Percentiles rank a stretch among this genome's conserved stretches.
These are phyloP conservation scores for Zoanthus gigantus DNA, from an alignment of 92 coral and sea anemone species.

Conservation along the genomic window DNA sequence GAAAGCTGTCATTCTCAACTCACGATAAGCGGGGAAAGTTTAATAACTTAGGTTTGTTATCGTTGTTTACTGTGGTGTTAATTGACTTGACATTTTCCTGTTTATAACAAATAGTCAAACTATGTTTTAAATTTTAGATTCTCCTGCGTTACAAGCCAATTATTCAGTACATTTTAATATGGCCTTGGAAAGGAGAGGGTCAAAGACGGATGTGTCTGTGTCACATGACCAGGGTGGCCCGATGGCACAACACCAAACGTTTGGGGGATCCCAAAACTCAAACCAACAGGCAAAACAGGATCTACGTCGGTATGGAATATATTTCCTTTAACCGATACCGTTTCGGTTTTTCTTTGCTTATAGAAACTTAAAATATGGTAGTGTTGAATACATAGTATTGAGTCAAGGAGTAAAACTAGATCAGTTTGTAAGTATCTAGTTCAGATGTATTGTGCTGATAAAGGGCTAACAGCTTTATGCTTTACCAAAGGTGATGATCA, in stretches of 20 bases:
- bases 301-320: slow-evolving; percentile 44
- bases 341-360: neutral
- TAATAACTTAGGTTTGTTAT: slow-evolving; percentile 10
- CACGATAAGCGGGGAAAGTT: slow-evolving; percentile 25
- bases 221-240: slow-evolving; percentile 53
- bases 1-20: slow-evolving; percentile 23
- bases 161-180: slow-evolving; percentile 71
- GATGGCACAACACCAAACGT: slow-evolving; percentile 49
- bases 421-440: too few species aligned
- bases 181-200: slow-evolving; percentile 72
- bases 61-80: neutral
- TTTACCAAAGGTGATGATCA: too few species aligned
- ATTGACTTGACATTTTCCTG: neutral
- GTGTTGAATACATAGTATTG: neutral
- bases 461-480: too few species aligned
- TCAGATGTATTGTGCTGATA: too few species aligned
- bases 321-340: neutral
- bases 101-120: too few species aligned
- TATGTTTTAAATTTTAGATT: slow-evolving; percentile 51
- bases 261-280: neutral
- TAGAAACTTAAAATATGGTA: neutral
- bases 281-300: slow-evolving; percentile 53
- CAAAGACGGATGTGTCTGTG: slow-evolving; percentile 77
- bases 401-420: neutral
- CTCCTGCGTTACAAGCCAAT: slow-evolving; percentile 68